Conservation (phyloP, 2,888 invertebrate species). For the Terebella lapidaria region DNA sequence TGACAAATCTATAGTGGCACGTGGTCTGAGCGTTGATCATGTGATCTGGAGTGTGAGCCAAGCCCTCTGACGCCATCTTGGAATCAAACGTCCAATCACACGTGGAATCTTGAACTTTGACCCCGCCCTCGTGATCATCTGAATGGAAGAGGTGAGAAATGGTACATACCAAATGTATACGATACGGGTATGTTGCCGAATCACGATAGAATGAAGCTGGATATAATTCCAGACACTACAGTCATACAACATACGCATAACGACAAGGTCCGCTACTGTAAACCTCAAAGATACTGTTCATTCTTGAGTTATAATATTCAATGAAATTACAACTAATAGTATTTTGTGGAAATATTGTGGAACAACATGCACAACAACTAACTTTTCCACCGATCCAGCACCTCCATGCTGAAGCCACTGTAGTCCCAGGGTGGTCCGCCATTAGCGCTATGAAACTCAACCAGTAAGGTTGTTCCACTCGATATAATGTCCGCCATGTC, state of each 20-base stretch:
- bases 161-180: no score
- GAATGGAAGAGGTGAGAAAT: no score
- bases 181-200: no score
- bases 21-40: background rate
- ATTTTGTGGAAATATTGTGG: no score
- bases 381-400: constrained; percentile 16
- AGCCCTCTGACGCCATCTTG: background rate
- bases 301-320: no score
- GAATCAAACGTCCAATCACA: constrained; percentile 1
- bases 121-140: background rate
- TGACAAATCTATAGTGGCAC: background rate
- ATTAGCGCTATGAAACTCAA: constrained; percentile 15
- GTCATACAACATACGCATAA: no score
- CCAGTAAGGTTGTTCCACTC: constrained; percentile 11
- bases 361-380: no score
- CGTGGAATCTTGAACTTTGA: background rate
- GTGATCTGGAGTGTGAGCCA: background rate
- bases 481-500: constrained; percentile 15
- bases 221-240: no score
- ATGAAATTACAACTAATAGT: no score
- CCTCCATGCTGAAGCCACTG: constrained; percentile 18
- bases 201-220: no score
- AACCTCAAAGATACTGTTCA: no score
- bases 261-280: no score
- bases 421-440: constrained; percentile 24